Evolutionary conservation across 2,797 vertebrate genomes (phyloP).

Genomic region (Tolypeutes matacus): DNA sequence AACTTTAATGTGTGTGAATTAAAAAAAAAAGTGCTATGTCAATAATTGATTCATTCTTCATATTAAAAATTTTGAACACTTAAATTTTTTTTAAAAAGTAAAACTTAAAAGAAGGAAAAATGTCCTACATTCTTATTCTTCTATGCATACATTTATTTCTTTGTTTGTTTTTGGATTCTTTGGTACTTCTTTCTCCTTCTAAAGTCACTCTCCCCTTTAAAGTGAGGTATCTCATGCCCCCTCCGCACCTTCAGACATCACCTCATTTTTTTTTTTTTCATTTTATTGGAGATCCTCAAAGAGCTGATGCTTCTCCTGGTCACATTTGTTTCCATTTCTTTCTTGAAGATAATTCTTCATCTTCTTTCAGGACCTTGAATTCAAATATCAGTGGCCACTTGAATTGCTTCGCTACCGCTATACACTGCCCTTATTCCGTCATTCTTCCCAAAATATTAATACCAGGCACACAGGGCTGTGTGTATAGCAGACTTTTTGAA

Average conservation of each 20-base stretch:
- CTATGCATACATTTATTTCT: not conserved
- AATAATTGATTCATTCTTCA: not conserved
- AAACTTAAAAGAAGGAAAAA: no score
- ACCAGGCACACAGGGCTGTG: fast-evolving
- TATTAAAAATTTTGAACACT: not conserved
- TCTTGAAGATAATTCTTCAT: no score
- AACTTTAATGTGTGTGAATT: not conserved
- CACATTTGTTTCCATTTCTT: fast-evolving
- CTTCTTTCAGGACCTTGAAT: fast-evolving
- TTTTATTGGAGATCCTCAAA: fast-evolving
- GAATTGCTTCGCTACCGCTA: fast-evolving
- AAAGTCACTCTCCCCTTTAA: not conserved
- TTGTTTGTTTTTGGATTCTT: not conserved
- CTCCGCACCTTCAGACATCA: no score
- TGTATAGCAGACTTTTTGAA: not conserved
- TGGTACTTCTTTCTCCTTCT: not conserved
- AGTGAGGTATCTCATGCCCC: fast-evolving
- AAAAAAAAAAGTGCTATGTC: not conserved
- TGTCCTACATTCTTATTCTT: not conserved
- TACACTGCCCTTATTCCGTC: fast-evolving
- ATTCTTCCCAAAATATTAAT: fast-evolving
- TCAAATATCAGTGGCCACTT: not conserved
- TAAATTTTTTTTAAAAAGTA: not conserved
- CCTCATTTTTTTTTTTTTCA: not conserved
- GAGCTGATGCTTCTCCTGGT: fast-evolving